Base-by-base conservation (phyloP, 30 jellyfish, hydroid and myxozoan species). In the Aurelia aurita region DNA sequence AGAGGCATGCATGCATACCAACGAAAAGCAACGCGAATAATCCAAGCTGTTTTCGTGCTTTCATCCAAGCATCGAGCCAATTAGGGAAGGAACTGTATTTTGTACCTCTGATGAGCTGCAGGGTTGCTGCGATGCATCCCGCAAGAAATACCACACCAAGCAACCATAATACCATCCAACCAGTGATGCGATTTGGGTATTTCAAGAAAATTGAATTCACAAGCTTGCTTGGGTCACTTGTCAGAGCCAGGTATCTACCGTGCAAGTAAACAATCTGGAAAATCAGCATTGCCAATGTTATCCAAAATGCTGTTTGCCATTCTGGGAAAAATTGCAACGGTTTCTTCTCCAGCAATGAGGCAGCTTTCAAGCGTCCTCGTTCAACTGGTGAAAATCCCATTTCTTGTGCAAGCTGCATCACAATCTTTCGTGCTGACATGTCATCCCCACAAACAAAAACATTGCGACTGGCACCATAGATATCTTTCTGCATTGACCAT, bases 21-120 rank as follows among this genome's bases (percentile, higher is more conserved):
- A 76, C 98, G 15, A 85, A 68, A 8, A 74, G 70, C 72, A 91
- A 25, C 0, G 87, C 80, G 18, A 77, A 25, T 39, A 91, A 76
- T 16, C 98, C 96, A 18, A 91, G 89, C 68, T 91, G 96, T 47
- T 91, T 91, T 28, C 98, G 88, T 20, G 92, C 58, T 58, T 71
- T 84, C 90, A 91, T 64, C 98, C 98, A 91, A 16, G 58, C 26
- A 72, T 91, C 93, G 27, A 91, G 65, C 98, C 96, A 91, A 10
- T 61, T 61, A 13, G 96, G 93, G 32, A 91, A 84, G n/a, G 55
- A 21, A 11, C 55, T 11, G 65, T 84, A 79, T 32, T 84, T 84
- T 25, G 96, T 84, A 8, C 93, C 90, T 20, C 78, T 57, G 78
- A 25, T 13, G 23, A 84, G 61, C 78, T 91, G 98, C 25, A 84